A percentile compares a stretch with the other conserved stretches of the same genome.
phyloP scores from a whole-genome alignment of 2,113 vertebrate genomes.

The Tapirus terrestris region DNA sequence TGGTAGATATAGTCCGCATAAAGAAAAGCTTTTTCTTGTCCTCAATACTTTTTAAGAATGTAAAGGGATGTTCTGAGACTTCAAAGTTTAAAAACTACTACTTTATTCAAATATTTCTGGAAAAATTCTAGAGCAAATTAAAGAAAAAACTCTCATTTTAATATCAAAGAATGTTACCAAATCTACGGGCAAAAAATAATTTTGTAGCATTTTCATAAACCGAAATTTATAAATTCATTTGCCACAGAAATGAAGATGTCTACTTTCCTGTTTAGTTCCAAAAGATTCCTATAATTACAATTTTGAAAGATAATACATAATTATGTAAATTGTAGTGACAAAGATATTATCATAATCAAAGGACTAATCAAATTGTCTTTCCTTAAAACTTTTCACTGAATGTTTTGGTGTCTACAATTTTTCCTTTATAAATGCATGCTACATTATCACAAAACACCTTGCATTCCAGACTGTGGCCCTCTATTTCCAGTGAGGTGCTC shows the following conservation, averaged over 20 bases:
- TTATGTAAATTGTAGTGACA: constrained; percentile 45
- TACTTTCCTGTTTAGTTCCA: constrained; percentile 55
- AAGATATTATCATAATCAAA: constrained; percentile 59
- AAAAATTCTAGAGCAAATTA: constrained; percentile 37
- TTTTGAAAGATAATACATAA: constrained; percentile 47
- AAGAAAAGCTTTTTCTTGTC: background rate
- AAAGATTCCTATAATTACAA: constrained; percentile 61
- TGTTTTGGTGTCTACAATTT: constrained; percentile 19
- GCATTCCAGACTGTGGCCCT: constrained; percentile 2
- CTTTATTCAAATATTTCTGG: background rate
- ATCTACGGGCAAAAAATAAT: constrained; percentile 68
- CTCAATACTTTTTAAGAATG: background rate
- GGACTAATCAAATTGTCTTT: constrained; percentile 53
- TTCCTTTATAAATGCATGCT: background rate
- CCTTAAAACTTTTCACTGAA: constrained; percentile 25
- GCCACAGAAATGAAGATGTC: constrained; percentile 43
- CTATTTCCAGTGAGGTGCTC: constrained; percentile 12
- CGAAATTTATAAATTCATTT: constrained; percentile 59
- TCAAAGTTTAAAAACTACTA: background rate
- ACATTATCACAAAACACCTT: background rate
- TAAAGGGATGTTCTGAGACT: background rate
- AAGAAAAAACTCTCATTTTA: background rate
- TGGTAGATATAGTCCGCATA: background rate
- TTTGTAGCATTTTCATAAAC: constrained; percentile 61
- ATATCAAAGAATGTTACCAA: background rate